Evolutionary conservation across 2,113 vertebrate genomes (phyloP), one percentile per base, ranked within the genome.

Genomic region (Poecile atricapillus): DNA sequence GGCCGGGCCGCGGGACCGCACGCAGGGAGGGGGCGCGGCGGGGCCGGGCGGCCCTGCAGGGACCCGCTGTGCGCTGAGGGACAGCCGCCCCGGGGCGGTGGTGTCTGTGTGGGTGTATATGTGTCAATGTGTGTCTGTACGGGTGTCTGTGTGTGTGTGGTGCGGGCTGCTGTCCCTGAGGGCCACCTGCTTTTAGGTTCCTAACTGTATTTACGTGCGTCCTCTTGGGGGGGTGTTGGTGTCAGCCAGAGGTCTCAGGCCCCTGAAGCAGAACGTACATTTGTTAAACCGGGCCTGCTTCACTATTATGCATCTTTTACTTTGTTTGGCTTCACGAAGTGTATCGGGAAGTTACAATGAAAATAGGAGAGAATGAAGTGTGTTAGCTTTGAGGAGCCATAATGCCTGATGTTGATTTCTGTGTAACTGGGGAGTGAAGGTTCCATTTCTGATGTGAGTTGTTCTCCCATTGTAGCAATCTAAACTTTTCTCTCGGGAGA

Each of bases 131-230:
- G 13, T 17, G 3, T 25, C 4, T 19, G 3, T 3, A 5, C 20
- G 5, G 17, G 0, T 19, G 3, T 19, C 1, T 3, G 2, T 7
- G 1, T 13, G 0, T 18, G 3, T 13, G 4, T 39, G 43, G 9
- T 30, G 46, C 17, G 5, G 47, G n/a, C 9, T 30, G 84, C 77
- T 9, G 16, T 8, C 53, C 10, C 8, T 5, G 3, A 24, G 84
- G 67, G 69, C 76, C 37, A 1, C 11, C 15, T 20, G 80, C 17
- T 35, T 22, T 17, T 3, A 3, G 9, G 11, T 56, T 49, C 37
- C 28, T 9, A 1, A 0, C 35, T 10, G 83, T 33, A 3, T 89
- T 65, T 25, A 2, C 14, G 8, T 10, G 49, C 10, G 50, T 47
- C 13, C 22, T 11, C 16, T 8, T 8, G 24, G 7, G 35, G 33